Percentiles rank a stretch among this genome's conserved stretches.
Evolutionary conservation across 2,113 vertebrate genomes (phyloP).

Genomic region (Burhinus bistriatus): DNA sequence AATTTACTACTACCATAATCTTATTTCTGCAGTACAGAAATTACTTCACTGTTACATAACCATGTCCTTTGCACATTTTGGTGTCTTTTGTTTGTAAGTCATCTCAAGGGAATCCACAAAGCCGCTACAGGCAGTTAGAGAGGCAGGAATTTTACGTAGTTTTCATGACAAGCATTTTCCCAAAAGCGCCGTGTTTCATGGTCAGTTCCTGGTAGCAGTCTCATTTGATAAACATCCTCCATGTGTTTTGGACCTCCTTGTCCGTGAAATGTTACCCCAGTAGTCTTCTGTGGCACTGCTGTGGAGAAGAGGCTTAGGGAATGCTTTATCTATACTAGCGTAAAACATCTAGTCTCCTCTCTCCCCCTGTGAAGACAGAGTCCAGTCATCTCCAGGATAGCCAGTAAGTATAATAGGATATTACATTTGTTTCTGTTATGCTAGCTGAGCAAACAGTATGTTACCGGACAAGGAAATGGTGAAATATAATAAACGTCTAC

Average conservation of each 20-base stretch:
- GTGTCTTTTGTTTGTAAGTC: constrained; percentile 32
- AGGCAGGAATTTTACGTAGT: not conserved
- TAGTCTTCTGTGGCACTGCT: not conserved
- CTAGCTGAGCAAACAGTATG: not conserved
- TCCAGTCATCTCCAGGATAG: not conserved
- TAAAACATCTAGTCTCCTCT: not conserved
- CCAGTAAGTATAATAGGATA: constrained; percentile 7
- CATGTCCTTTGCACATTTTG: not conserved
- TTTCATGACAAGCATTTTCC: not conserved
- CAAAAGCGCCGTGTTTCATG: not conserved
- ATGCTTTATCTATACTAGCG: not conserved
- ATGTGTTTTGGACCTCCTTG: not conserved
- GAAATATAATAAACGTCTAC: not conserved
- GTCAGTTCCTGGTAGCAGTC: constrained; percentile 1
- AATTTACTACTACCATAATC: not conserved
- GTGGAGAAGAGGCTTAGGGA: not conserved
- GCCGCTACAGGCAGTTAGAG: not conserved
- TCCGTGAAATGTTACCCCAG: not conserved
- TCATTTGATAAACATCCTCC: constrained; percentile 7
- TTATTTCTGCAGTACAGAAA: not conserved
- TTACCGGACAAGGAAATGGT: not conserved
- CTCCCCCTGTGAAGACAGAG: not conserved
- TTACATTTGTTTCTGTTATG: not conserved
- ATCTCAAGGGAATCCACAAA: not conserved
- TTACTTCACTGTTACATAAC: not conserved